phyloP scores from a whole-genome alignment of 2,113 vertebrate species.

The Nematolebias whitei region DNA sequence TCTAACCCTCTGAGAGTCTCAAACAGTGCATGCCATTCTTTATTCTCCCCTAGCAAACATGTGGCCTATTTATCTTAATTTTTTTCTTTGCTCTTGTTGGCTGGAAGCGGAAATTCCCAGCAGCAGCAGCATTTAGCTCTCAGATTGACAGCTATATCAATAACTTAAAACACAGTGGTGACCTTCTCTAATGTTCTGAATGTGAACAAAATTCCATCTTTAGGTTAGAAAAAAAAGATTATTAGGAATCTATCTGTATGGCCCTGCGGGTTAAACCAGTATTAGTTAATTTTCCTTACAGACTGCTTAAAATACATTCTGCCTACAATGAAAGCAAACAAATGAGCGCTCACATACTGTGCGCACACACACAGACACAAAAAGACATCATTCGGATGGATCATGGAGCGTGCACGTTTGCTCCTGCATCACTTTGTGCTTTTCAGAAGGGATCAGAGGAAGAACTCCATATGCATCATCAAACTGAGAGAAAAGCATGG shows the following conservation, averaged over 20 bases:
- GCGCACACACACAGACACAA: not conserved
- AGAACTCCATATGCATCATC: conserved; percentile 22
- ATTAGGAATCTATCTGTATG: not conserved
- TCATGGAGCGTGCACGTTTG: conserved; percentile 3
- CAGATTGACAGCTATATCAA: conserved; percentile 38
- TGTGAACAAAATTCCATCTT: not conserved
- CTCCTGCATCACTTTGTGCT: conserved; percentile 12
- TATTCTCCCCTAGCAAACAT: conserved; percentile 41
- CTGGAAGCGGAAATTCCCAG: conserved; percentile 69
- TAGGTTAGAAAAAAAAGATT: not conserved
- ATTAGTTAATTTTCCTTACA: not conserved
- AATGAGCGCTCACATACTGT: not conserved
- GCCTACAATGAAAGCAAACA: not conserved
- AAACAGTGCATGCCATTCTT: conserved; percentile 61
- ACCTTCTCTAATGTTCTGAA: not conserved
- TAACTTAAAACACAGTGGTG: conserved; percentile 6
- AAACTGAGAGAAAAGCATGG: conserved; percentile 29
- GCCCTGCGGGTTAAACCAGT: not conserved
- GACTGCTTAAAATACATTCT: not conserved
- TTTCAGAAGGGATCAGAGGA: conserved; percentile 23
- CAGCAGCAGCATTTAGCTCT: conserved; percentile 31
- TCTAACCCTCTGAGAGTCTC: conserved; percentile 41
- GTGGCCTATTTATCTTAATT: conserved; percentile 62
- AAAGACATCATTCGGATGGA: conserved; percentile 2
- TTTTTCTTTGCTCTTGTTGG: conserved; percentile 47